Conservation (phyloP, 2,797 vertebrate genomes). For the Mormyrops attenuatus region DNA sequence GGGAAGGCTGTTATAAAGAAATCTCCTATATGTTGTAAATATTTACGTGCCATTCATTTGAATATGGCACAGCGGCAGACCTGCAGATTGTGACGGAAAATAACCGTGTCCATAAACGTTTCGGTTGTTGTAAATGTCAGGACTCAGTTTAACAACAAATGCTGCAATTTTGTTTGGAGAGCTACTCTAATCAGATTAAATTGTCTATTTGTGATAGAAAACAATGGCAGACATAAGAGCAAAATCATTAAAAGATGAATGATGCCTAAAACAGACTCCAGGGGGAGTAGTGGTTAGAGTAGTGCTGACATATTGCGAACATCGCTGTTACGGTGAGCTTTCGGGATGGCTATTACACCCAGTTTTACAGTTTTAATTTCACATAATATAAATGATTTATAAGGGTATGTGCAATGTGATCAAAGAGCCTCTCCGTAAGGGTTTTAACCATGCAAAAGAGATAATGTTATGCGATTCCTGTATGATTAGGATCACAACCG, state of each 20-base stretch:
- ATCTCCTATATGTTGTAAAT: background rate
- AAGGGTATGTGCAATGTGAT: background rate
- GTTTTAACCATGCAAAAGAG: background rate
- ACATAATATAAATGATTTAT: constrained; percentile 12
- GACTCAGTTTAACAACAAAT: background rate
- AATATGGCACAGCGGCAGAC: background rate
- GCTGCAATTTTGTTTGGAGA: background rate
- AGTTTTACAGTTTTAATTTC: constrained; percentile 3
- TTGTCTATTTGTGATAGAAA: background rate
- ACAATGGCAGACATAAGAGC: background rate
- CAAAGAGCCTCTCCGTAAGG: background rate
- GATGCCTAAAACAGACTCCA: background rate
- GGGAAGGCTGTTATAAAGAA: background rate
- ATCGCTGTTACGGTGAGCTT: background rate
- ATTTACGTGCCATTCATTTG: background rate
- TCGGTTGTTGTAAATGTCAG: constrained; percentile 5
- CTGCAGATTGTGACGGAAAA: background rate
- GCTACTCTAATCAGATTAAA: background rate
- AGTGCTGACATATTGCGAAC: background rate
- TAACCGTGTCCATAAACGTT: background rate
- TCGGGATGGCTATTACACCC: background rate
- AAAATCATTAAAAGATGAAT: background rate
- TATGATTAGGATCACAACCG: background rate
- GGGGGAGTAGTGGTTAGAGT: background rate
- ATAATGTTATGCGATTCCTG: background rate